A percentile compares a stretch with the other conserved stretches of the same genome.
Conservation (phyloP, 1,140 invertebrate genomes). For the Venturia canescens region DNA sequence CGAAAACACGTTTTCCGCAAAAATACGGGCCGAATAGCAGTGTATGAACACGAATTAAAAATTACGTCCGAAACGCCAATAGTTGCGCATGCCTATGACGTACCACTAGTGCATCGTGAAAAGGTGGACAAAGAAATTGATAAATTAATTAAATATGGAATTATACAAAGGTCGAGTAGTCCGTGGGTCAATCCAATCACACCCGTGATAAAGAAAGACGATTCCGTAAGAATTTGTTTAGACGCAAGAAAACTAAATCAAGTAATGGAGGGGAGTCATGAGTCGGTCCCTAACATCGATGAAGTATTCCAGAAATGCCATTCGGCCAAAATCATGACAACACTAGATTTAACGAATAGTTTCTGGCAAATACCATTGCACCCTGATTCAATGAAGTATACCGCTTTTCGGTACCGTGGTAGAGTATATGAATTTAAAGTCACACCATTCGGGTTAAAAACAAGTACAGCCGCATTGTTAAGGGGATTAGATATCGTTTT, state of each 20-base stretch:
- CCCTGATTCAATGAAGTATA: neutral
- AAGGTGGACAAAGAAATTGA: no score
- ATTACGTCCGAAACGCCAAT: no score
- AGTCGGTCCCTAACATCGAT: neutral
- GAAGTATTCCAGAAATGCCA: conserved; percentile 20
- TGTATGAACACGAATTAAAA: no score
- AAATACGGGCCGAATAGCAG: no score
- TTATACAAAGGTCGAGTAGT: no score
- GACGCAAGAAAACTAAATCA: neutral
- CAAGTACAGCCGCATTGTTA: no score
- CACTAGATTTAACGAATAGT: conserved; percentile 52
- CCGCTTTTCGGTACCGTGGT: neutral
- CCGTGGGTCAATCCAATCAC: no score
- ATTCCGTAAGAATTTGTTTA: neutral
- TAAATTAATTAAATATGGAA: no score
- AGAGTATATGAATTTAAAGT: neutral
- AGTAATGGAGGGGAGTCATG: neutral
- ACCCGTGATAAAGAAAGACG: neutral
- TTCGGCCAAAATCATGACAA: conserved; percentile 45
- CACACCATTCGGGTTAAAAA: no score
- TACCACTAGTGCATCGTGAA: no score
- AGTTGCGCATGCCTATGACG: no score
- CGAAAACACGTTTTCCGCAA: no score
- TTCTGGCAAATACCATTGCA: conserved; percentile 57
- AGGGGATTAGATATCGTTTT: neutral